These are phyloP conservation scores for Mythimna lalbum DNA, from an alignment of 2,888 invertebrate genomes.

Conservation along the genomic window DNA sequence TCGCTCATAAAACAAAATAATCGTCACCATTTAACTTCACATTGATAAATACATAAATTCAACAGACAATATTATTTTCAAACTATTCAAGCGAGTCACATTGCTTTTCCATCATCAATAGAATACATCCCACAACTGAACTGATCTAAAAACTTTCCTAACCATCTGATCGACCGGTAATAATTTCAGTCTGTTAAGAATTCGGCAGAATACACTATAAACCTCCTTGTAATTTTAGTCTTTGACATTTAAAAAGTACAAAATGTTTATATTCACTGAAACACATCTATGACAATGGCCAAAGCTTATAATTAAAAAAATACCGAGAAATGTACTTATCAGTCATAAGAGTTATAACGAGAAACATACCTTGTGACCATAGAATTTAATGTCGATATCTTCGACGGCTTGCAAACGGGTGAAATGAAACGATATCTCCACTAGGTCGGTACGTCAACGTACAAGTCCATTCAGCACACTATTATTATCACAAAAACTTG, in stretches of 20 bases:
- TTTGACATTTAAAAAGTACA: constrained; percentile 63
- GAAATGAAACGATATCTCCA: constrained; percentile 68
- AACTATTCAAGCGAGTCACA: constrained; percentile 65
- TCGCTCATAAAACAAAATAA: constrained; percentile 17
- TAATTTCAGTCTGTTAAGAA: constrained; percentile 63
- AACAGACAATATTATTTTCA: constrained; percentile 62
- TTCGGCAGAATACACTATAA: constrained; percentile 62
- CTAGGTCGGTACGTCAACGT: constrained; percentile 66
- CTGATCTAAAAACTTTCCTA: constrained; percentile 45
- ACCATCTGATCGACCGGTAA: constrained; percentile 56
- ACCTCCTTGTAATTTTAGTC: constrained; percentile 56
- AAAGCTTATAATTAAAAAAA: constrained; percentile 67
- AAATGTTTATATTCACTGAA: constrained; percentile 59
- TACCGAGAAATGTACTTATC: constrained; percentile 81
- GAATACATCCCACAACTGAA: constrained; percentile 49
- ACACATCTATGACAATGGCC: constrained; percentile 64
- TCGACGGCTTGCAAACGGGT: constrained; percentile 70
- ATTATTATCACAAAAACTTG: constrained; percentile 74
- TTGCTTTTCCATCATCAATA: constrained; percentile 60
- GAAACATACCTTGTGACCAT: constrained; percentile 84
- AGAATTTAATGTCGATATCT: constrained; percentile 65
- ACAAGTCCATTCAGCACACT: constrained; percentile 73
- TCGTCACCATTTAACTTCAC: constrained; percentile 59
- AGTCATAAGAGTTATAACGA: constrained; percentile 80
- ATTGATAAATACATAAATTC: constrained; percentile 66